Base-by-base conservation (phyloP, 2,113 vertebrate species). In the Alaudala cheleensis region DNA sequence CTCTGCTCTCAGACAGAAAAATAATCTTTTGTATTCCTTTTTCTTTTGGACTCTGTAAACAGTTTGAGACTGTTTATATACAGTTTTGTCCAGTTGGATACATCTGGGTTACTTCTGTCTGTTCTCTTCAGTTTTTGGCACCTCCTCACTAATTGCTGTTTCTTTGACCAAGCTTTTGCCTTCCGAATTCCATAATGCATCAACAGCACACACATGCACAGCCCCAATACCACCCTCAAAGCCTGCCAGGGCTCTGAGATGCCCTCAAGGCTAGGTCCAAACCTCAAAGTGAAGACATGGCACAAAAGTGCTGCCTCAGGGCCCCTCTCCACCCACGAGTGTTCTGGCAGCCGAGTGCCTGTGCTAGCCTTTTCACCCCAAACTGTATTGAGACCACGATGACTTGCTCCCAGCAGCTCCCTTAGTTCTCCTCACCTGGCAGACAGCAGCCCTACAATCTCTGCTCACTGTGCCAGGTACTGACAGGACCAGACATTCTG, bases 311-410 rank as follows among this genome's bases (percentile, higher is more conserved):
- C 24, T 65, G 93, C 82, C 58, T 77, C 47, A 33, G 80, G 86
- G 76, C 67, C 73, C 67, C 37, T 51, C 58, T 88, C 67, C 64
- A 40, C 40, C 67, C 67, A 47, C 14, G 6, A 64, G 40, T 31
- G 25, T 12, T 29, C 26, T 0, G 1, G 79, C 53, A 76, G 57
- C 39, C 0, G 0, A 39, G 25, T 47, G 44, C 42, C 73, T 62
- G 39, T 47, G 31, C 39, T 64, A 44, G 45, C 45, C 37, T 93
- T 81, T 73, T 86, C 77, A 66, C n/a, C 42, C 40, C 65, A 77
- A 73, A 57, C 51, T 49, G 16, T 16, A 61, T 31, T 51, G 54
- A 85, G 56, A 28, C 17, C 28, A 21, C 0, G 0, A 10, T 5
- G 14, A 24, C 47, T 51, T 26, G 33, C 34, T 69, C 29, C 71